Evolutionary conservation across 2,113 vertebrate species (phyloP).

Genomic region (Chinchilla lanigera): DNA sequence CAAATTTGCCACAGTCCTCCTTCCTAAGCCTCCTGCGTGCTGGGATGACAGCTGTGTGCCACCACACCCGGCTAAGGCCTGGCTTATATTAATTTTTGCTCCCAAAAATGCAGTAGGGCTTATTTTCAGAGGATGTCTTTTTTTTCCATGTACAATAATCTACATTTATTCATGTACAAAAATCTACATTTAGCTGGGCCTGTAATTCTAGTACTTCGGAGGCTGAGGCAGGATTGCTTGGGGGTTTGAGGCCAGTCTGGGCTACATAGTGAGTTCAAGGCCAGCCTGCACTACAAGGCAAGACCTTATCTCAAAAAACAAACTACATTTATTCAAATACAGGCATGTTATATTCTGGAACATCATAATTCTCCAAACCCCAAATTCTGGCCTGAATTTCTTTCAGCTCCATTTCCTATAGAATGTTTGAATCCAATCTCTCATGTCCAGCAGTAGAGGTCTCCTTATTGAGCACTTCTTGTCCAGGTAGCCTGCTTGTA

Average conservation of each 20-base stretch:
- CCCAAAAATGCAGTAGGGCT: background rate
- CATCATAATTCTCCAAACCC: background rate
- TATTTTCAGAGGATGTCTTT: background rate
- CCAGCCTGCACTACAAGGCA: background rate
- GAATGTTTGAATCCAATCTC: background rate
- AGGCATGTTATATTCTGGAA: background rate
- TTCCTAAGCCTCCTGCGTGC: background rate
- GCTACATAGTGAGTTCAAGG: too few species aligned
- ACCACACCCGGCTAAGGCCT: background rate
- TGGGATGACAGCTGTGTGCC: background rate
- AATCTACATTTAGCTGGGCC: background rate
- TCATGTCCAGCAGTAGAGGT: background rate
- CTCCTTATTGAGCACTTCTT: background rate
- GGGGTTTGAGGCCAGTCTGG: background rate
- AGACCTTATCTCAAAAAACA: background rate
- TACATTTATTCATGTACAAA: background rate
- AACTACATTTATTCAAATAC: background rate
- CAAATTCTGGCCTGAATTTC: background rate
- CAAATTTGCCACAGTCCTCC: background rate
- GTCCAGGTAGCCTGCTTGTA: background rate
- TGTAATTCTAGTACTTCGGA: background rate
- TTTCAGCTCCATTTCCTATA: too few species aligned
- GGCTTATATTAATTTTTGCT: background rate
- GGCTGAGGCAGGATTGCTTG: background rate
- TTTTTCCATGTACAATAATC: background rate